Percentiles rank a stretch among this genome's conserved stretches.
Evolutionary conservation across 2,797 vertebrate genomes (phyloP).

Genomic region (Graptemys geographica): DNA sequence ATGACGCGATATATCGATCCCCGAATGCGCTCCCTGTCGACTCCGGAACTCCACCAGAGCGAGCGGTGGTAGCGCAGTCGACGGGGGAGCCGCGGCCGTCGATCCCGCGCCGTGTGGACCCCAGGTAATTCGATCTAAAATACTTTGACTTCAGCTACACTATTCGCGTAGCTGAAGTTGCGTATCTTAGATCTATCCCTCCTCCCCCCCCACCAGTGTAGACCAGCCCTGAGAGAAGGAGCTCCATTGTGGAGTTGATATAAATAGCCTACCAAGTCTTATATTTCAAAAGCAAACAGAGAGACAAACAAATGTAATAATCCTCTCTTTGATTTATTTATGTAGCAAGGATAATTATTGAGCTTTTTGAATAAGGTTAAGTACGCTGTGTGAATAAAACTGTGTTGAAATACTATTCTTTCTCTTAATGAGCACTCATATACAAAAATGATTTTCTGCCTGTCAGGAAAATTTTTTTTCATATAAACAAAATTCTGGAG

Average conservation of each 20-base stretch:
- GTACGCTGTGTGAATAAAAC: not conserved
- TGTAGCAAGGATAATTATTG: not conserved
- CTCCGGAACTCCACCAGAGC: too few relatives aligned
- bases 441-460: not conserved
- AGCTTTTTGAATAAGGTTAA: not conserved
- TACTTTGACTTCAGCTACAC: too few relatives aligned
- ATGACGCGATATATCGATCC: too few relatives aligned
- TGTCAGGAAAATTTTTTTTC: not conserved
- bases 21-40: too few relatives aligned
- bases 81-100: too few relatives aligned
- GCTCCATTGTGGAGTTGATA: not conserved
- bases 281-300: not conserved
- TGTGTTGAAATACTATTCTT: not conserved
- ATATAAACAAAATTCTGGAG: not conserved
- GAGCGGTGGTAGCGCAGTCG: too few relatives aligned
- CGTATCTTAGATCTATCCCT: too few relatives aligned
- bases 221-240: not conserved
- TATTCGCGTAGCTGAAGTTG: too few relatives aligned
- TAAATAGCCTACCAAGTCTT: not conserved
- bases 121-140: too few relatives aligned
- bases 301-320: not conserved
- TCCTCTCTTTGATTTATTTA: not conserved
- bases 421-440: not conserved
- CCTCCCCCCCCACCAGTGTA: too few relatives aligned
- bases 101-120: too few relatives aligned